Evolutionary conservation across 2,113 vertebrate species (phyloP).

Genomic region (Gila orcuttii): DNA sequence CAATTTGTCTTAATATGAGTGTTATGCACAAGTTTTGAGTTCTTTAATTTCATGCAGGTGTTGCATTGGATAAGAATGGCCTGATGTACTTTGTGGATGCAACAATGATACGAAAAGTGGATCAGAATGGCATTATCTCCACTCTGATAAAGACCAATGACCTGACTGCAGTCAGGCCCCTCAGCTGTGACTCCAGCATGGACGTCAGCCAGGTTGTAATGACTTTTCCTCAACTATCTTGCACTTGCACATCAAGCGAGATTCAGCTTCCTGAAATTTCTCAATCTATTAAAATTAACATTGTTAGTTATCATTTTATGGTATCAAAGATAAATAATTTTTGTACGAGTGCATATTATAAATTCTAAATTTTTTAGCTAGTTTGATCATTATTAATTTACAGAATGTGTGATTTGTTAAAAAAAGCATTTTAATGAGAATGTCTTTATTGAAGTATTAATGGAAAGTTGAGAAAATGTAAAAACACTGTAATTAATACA

Average conservation of each 20-base stretch:
- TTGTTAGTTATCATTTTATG: neutral
- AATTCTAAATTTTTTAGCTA: neutral
- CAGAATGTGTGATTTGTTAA: neutral
- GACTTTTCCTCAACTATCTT: neutral
- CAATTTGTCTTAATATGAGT: neutral
- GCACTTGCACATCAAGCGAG: neutral
- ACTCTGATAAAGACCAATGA: conserved; percentile 89
- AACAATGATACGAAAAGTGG: conserved; percentile 90
- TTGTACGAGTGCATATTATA: neutral
- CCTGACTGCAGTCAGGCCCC: conserved; percentile 84
- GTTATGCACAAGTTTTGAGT: neutral
- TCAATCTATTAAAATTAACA: neutral
- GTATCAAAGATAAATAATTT: neutral
- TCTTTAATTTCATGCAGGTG: conserved; percentile 70
- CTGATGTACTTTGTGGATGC: conserved; percentile 91
- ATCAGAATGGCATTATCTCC: conserved; percentile 90
- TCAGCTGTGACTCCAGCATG: conserved; percentile 71
- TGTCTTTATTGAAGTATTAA: neutral
- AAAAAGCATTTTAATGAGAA: neutral
- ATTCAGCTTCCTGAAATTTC: neutral
- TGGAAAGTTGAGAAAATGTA: neutral
- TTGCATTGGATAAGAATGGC: conserved; percentile 88
- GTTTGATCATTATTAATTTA: neutral
- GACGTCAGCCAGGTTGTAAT: conserved; percentile 62
- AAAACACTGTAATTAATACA: neutral